Percentiles rank a stretch among this genome's conserved stretches.
Conservation (phyloP, 2,888 invertebrate genomes). For the Andricus quercusramuli region DNA sequence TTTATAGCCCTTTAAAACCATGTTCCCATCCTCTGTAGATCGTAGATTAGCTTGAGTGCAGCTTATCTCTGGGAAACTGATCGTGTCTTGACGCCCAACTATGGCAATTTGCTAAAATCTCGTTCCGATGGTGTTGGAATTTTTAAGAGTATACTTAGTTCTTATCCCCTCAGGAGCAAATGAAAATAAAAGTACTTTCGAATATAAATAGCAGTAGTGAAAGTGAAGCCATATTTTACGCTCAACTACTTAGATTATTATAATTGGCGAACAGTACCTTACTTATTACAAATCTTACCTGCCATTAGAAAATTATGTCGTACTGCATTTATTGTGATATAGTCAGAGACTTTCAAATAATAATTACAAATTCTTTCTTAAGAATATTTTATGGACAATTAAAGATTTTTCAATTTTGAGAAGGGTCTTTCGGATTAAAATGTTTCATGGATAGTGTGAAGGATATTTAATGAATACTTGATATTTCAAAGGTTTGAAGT, state of each 20-base stretch:
- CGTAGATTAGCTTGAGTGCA: constrained; percentile 13
- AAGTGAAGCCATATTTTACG: constrained; percentile 19
- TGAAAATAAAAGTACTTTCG: constrained; percentile 26
- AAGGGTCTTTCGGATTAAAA: no score
- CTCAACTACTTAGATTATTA: constrained; percentile 16
- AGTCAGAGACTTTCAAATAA: neutral
- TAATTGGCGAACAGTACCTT: neutral
- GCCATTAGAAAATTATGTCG: neutral
- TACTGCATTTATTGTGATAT: neutral
- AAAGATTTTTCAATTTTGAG: no score
- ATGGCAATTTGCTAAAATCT: constrained; percentile 3
- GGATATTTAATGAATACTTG: no score
- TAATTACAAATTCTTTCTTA: neutral
- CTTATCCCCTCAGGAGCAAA: neutral
- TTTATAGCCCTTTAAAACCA: neutral
- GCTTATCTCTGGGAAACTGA: constrained; percentile 20
- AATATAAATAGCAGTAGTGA: constrained; percentile 7
- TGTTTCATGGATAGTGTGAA: no score
- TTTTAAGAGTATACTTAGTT: neutral
- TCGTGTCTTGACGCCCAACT: neutral
- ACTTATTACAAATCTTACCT: neutral
- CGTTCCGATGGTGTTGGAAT: neutral
- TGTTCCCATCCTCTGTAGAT: neutral
- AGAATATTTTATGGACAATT: no score
- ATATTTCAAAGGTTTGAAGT: no score